Base-by-base conservation (phyloP, 2,888 invertebrate genomes). In the Spilosoma lubricipeda region DNA sequence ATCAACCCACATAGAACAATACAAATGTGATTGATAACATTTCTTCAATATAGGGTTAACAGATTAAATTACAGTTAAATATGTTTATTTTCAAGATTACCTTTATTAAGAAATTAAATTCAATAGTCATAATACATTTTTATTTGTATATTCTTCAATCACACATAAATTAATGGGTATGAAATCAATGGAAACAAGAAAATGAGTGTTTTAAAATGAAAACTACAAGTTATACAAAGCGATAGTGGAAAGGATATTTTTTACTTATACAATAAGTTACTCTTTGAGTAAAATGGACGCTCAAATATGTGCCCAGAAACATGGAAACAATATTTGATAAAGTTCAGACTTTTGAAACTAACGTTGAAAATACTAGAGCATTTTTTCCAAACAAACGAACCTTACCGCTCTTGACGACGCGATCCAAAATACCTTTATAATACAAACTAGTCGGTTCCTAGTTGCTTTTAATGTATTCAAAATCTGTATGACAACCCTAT, bases 11-110 rank as follows among this genome's bases (percentile, higher is more conserved):
- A 30, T 73, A 72, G 75, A 86, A 90, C 90, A 89, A 88, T 87
- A 85, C 78, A 82, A n/a, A 85, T 85, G 74, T 90, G 90, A 91
- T 89, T 90, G 90, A 87, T 90, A 85, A 85, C 77, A 83, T 80
- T 80, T 85, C 85, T 79, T 77, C 78, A 74, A 71, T 72, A 80
- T 77, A 84, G 77, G 79, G 78, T 78, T 78, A 73, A 78, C 73
- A 39, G 13, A 27, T 52, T 52, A 67, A 42, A 52, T 27, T 9
- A 65, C 65, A 36, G 56, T 56, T 11, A 56, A 56, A 9, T 2
- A 56, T 23, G 3, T n/a, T 56, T n/a, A 23, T 13, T 48, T n/a
- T n/a, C 8, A 52, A 8, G 20, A 23, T 48, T 20, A 7, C 20
- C 5, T 48, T 20, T 48, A 48, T 20, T 48, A 23, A 48, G 48